Evolutionary conservation across 2,888 invertebrate species (phyloP).

Genomic region (Hyposoter dolosus): DNA sequence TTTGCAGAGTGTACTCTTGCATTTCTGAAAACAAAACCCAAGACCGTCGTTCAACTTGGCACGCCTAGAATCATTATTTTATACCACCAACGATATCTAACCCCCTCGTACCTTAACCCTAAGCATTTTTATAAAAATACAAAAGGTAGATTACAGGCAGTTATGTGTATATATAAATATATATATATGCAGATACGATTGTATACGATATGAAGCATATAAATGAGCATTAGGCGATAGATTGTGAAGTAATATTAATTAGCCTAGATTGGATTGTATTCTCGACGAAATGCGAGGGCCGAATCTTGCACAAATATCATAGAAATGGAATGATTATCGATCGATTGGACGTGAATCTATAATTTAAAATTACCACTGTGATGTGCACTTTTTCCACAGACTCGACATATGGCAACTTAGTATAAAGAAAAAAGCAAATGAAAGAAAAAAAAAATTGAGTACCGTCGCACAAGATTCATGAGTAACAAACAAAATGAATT

Average conservation of each 20-base stretch:
- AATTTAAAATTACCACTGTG: background rate
- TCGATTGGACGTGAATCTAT: slow-evolving; percentile 2
- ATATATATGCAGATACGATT: slow-evolving; percentile 1
- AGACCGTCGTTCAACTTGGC: slow-evolving; percentile 69
- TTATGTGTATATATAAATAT: slow-evolving; percentile 71
- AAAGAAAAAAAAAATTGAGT: background rate
- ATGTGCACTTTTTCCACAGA: background rate
- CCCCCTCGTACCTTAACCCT: slow-evolving; percentile 47
- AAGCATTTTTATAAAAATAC: slow-evolving; percentile 77
- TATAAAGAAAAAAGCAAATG: too few species aligned
- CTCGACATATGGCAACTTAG: background rate
- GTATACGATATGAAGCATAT: slow-evolving; percentile 62
- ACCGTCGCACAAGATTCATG: background rate
- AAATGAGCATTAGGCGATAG: slow-evolving; percentile 59
- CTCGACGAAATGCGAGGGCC: slow-evolving; percentile 41
- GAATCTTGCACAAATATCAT: background rate
- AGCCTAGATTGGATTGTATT: slow-evolving; percentile 55
- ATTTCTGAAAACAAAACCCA: slow-evolving; percentile 83
- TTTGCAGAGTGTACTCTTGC: slow-evolving; percentile 82
- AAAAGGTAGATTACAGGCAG: slow-evolving; percentile 73
- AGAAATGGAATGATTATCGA: background rate
- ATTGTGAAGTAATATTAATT: slow-evolving; percentile 41
- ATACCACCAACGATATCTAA: slow-evolving; percentile 33
- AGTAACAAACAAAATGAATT: background rate
- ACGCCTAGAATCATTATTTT: slow-evolving; percentile 66